Conservation (phyloP, 2,113 vertebrate species). For the Cranoglanis bouderius region DNA sequence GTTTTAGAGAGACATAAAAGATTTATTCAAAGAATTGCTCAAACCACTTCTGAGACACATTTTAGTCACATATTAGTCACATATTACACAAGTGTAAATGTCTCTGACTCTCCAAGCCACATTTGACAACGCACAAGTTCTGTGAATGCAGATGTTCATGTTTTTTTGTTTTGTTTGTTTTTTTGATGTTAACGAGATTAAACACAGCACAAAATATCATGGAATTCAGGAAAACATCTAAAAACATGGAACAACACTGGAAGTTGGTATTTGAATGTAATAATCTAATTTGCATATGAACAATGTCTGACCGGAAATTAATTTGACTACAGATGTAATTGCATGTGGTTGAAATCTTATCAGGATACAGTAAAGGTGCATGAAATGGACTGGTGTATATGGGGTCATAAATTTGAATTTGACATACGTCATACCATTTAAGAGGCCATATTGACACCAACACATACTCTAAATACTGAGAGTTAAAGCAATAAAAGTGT, state of each 20-base stretch:
- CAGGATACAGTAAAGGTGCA: neutral
- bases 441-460: neutral
- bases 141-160: constrained; percentile 26
- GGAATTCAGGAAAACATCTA: neutral
- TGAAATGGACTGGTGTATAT: neutral
- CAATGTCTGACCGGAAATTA: neutral
- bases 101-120: constrained; percentile 2
- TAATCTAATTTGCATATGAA: neutral
- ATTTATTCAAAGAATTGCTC: neutral
- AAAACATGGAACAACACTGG: neutral
- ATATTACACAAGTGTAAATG: neutral
- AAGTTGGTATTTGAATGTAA: neutral
- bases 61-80: neutral
- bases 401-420: neutral
- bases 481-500: neutral
- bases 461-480: neutral
- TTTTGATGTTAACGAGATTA: neutral
- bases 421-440: neutral
- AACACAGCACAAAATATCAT: constrained; percentile 4
- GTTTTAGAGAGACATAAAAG: neutral
- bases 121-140: constrained; percentile 15
- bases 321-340: constrained; percentile 8
- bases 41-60: neutral
- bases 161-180: too few relatives aligned
- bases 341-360: neutral